phyloP scores from a whole-genome alignment of 2,888 invertebrate species.

The Rhodophaea formosa region DNA sequence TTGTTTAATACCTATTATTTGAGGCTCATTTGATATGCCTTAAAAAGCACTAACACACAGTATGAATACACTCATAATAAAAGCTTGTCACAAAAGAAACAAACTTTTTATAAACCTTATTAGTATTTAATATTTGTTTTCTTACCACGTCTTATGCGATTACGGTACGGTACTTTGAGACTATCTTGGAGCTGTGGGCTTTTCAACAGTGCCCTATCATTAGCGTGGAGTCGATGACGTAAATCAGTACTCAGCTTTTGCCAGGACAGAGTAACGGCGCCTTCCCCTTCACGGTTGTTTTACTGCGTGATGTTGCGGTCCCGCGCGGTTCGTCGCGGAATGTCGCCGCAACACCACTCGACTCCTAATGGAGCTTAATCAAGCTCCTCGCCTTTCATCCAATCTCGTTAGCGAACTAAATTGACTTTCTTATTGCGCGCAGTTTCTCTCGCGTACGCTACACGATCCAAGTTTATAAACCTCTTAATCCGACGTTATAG shows the following conservation, averaged over 20 bases:
- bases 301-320: conserved; percentile 50
- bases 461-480: conserved; percentile 58
- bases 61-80: too few relatives aligned
- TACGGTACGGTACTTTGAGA: background rate
- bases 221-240: background rate
- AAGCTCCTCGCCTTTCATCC: conserved; percentile 61
- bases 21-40: too few relatives aligned
- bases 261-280: conserved; percentile 23
- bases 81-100: too few relatives aligned
- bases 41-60: too few relatives aligned
- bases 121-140: too few relatives aligned
- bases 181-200: background rate
- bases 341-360: conserved; percentile 51
- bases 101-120: too few relatives aligned
- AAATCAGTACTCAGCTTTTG: background rate
- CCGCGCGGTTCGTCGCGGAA: conserved; percentile 49
- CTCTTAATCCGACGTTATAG: conserved; percentile 54
- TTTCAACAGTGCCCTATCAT: background rate
- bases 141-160: background rate
- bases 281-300: conserved; percentile 25
- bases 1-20: too few relatives aligned
- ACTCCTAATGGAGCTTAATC: conserved; percentile 66
- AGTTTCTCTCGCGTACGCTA: conserved; percentile 49
- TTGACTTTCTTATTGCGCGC: conserved; percentile 64
- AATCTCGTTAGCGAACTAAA: conserved; percentile 71